Evolutionary conservation across 2,113 vertebrate species (phyloP), one percentile per base, ranked within the genome.

Genomic region (Spea bombifrons): DNA sequence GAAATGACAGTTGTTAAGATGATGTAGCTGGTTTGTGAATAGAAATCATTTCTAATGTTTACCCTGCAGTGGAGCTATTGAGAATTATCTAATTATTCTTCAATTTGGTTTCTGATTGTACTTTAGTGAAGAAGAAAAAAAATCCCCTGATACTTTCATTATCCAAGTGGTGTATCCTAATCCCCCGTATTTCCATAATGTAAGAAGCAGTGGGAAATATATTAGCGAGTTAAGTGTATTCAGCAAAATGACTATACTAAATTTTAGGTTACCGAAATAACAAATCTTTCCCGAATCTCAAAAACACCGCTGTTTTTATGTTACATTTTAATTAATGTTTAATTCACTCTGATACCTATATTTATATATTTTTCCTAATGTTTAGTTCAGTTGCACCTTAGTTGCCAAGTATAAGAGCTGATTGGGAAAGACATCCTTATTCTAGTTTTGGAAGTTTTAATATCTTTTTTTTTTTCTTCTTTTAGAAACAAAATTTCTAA

Each of bases 171-270:
- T 71, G 13, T 7, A 71, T 71, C n/a, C 55, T 53, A 71, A 71
- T 71, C 69, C 69, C 43, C n/a, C 43, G 69, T 8, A 71, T 71
- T 55, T 53, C 52, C 69, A 71, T 71, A 71, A 71, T 71, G 69
- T 52, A 71, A 43, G 50, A 53, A 9, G 69, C 69, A 71, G 12
- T 43, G 5, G 13, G 16, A 16, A 71, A 71, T 53, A 55, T 53
- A 71, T 71, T 30, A 53, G n/a, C n/a, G 66, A 7, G n/a, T 49
- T 49, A 13, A 69, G 49, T 16, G 47, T 69, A 44, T 49, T 16
- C 13, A 66, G 1, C n/a, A 66, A 55, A 75, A 64, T 64, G 15
- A 64, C 16, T 45, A 6, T 67, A 53, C 74, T 67, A 8, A 3
- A 30, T 49, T 63, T 66, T 48, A 53, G 61, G 30, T 30, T 30